Base-by-base conservation (phyloP, 2,888 invertebrate genomes). In the Acanthosepion lycidas region DNA sequence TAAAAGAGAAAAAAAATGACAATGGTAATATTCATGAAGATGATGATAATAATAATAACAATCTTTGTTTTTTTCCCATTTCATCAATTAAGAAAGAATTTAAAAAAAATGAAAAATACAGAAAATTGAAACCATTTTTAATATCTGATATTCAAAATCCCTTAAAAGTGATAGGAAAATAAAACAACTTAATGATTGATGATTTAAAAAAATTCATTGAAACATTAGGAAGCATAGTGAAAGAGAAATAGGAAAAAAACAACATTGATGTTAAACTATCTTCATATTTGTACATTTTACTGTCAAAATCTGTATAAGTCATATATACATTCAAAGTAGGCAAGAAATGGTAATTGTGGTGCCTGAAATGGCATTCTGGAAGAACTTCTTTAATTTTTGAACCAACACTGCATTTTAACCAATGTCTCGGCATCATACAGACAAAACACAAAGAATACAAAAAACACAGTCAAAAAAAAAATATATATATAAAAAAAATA, bases 271-370 rank as follows among this genome's bases (percentile, higher is more conserved):
- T 78, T 78, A 78, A 78, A 78, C 78, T 78, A 78, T 78, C 78
- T 78, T 78, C 78, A 78, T 78, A 78, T 78, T 78, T 78, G 78
- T 78, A 78, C 78, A 78, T 78, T 78, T 78, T 78, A n/a, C 78
- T 78, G n/a, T 78, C 15, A 78, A 78, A 33, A 78, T 33, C 9
- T 78, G n/a, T 78, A n/a, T n/a, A 33, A 78, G n/a, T n/a, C n/a
- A 78, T 64, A 78, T 64, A 64, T n/a, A 78, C 78, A 78, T 78
- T 78, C 78, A 78, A 78, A 78, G 78, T 78, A 33, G 78, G n/a
- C n/a, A 78, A 78, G n/a, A 78, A 78, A 78, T 33, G 78, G 78
- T 78, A 9, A 78, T 15, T 78, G 2, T 33, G 12, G 78, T 33
- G 78, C 78, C 78, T 15, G 4, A 3, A 78, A 78, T 78, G n/a